Evolutionary conservation across 2,113 vertebrate genomes (phyloP).

Genomic region (Meriones unguiculatus): DNA sequence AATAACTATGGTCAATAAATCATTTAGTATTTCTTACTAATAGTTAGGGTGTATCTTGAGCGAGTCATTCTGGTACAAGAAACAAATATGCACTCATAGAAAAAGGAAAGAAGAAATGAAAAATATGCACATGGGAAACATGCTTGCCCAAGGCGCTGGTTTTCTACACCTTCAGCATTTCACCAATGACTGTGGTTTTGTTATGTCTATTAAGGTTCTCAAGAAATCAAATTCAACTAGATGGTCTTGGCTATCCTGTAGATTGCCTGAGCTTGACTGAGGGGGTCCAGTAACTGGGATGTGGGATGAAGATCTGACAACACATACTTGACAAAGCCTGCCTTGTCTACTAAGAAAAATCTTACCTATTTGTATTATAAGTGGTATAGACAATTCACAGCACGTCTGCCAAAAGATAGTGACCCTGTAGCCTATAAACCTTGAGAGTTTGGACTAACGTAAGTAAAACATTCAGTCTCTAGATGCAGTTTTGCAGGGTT

Average conservation of each 20-base stretch:
- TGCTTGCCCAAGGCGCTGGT: neutral
- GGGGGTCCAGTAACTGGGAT: neutral
- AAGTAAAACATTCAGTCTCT: slow-evolving; percentile 28
- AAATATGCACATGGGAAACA: neutral
- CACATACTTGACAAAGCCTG: neutral
- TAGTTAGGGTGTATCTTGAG: slow-evolving; percentile 17
- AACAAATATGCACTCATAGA: neutral
- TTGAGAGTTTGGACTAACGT: slow-evolving; percentile 16
- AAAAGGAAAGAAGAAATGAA: neutral
- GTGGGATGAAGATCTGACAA: neutral
- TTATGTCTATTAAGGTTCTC: neutral
- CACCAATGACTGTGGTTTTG: neutral
- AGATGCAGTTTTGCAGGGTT: neutral
- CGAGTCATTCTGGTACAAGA: neutral
- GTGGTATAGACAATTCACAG: neutral
- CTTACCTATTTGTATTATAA: neutral
- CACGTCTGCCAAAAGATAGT: neutral
- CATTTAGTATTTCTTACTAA: neutral
- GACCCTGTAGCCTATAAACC: neutral
- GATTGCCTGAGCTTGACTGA: neutral
- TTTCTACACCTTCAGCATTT: neutral
- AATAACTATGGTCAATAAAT: neutral
- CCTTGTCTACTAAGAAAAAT: slow-evolving; percentile 19
- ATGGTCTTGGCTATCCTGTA: neutral
- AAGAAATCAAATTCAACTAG: neutral